Base-by-base conservation (phyloP, 1,140 invertebrate species). In the Phthorimaea operculella region DNA sequence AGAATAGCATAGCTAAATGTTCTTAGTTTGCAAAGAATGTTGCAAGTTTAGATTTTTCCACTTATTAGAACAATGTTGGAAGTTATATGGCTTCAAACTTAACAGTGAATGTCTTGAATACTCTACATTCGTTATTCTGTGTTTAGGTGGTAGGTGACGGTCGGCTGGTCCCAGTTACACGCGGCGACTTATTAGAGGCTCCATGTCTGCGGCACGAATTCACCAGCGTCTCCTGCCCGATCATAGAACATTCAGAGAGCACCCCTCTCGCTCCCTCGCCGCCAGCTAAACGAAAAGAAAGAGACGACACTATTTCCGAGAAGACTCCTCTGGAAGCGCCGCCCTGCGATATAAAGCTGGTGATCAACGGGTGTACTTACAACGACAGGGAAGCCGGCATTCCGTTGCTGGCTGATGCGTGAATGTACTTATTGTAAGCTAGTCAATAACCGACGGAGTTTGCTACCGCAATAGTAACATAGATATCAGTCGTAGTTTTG, bases 211-310 rank as follows among this genome's bases (percentile, higher is more conserved):
- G 75, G 6, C 74, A 77, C 48, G 81, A 84, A 58, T 76, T 74
- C 56, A 74, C 79, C 9, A 84, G 81, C 53, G 73, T 80, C n/a
- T 84, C 81, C 15, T 84, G 81, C 55, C 81, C 81, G 21, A 79
- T 80, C 53, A 84, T 84, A 47, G 79, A 84, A 61, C 73, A 75
- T 44, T 62, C 66, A 6, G 75, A 76, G 47, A 60, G 33, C 47
- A 16, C 52, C 5, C 50, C 51, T 5, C 1, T 55, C 0, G 33
- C 36, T 1, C 59, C 51, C 0, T n/a, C 12, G 12, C 28, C 21
- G 9, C 18, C 21, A 21, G 9, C 11, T 2, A 16, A 48, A 10
- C 21, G 21, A 28, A 28, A 28, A 28, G 21, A 28, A 28, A 28
- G 21, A 28, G 21, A 28, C 21, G 21, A 28, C 21, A 28, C 21